phyloP scores from a whole-genome alignment of 2,113 vertebrate genomes.

The Sinocyclocheilus anshuiensis region DNA sequence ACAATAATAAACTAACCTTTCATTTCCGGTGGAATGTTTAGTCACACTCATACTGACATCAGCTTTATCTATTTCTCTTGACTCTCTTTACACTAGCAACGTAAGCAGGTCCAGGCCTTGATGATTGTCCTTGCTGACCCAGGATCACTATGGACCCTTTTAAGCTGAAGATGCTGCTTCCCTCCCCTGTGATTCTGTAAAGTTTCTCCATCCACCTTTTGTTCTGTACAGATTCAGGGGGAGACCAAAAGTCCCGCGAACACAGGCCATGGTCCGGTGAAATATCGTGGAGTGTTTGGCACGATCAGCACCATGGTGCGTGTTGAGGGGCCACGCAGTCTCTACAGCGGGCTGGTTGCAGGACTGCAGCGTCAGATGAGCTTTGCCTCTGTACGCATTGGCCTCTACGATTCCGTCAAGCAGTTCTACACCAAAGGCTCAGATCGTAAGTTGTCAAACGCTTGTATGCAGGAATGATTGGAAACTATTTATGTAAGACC shows the following conservation, averaged over 20 bases:
- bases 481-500: not conserved
- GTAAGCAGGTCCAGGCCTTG: constrained; percentile 54
- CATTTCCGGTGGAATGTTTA: not conserved
- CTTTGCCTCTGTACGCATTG: constrained; percentile 68
- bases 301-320: constrained; percentile 71
- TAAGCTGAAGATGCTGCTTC: constrained; percentile 49
- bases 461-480: not conserved
- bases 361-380: constrained; percentile 73
- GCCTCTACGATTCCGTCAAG: constrained; percentile 70
- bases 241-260: constrained; percentile 59
- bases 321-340: constrained; percentile 67
- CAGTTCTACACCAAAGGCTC: constrained; percentile 78
- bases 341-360: constrained; percentile 70
- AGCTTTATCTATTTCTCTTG: constrained; percentile 45
- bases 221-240: constrained; percentile 76
- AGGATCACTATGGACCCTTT: constrained; percentile 56
- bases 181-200: constrained; percentile 58
- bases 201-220: constrained; percentile 64
- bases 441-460: constrained; percentile 70
- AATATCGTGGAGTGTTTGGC: constrained; percentile 68
- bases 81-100: constrained; percentile 20
- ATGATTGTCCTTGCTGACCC: constrained; percentile 49
- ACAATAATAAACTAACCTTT: not conserved
- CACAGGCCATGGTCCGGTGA: constrained; percentile 33
- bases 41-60: constrained; percentile 35